Evolutionary conservation across 2,797 vertebrate genomes (phyloP).

Genomic region (Phylloscopus collybita): DNA sequence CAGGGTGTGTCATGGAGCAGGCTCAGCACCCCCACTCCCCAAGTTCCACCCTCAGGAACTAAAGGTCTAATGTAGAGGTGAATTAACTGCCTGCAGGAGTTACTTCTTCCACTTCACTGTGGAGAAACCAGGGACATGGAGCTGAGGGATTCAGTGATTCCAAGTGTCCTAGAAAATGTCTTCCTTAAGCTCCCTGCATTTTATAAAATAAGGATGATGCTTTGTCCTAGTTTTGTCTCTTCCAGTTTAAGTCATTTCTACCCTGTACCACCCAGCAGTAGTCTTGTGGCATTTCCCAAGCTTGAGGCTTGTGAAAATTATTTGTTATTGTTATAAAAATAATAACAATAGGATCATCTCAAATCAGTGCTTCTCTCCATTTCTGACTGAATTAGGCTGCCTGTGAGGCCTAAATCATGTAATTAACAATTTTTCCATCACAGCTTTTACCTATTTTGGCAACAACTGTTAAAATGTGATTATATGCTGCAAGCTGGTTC

Average conservation of each 20-base stretch:
- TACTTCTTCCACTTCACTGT: not conserved
- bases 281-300: not conserved
- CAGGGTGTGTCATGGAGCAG: no score
- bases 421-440: not conserved
- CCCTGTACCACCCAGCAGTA: not conserved
- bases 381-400: not conserved
- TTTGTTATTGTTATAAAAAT: not conserved
- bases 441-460: constrained; percentile 6
- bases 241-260: not conserved
- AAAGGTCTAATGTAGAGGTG: not conserved
- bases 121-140: not conserved
- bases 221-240: not conserved
- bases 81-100: not conserved
- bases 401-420: not conserved
- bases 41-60: no score
- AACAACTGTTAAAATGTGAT: constrained; percentile 37
- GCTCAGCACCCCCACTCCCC: not conserved
- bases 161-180: not conserved
- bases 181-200: not conserved
- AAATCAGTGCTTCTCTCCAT: not conserved
- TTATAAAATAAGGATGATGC: not conserved
- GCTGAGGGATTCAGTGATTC: not conserved
- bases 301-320: not conserved
- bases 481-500: not conserved
- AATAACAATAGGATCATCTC: not conserved